Conservation (phyloP, 2,888 invertebrate genomes). For the Oscheius sp. region DNA sequence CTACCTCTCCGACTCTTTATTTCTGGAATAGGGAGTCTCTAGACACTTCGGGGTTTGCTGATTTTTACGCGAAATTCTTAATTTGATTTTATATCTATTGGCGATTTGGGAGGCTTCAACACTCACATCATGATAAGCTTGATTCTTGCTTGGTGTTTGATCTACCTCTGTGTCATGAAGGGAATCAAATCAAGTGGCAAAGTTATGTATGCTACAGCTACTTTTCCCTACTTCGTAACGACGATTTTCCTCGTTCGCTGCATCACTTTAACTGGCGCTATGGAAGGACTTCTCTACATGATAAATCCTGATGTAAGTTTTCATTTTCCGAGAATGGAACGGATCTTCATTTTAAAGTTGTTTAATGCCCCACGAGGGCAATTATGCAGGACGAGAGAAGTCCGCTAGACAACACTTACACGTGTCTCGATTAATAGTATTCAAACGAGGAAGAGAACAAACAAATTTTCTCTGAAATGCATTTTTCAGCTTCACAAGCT, state of each 20-base stretch:
- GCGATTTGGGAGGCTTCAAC: slow-evolving; percentile 83
- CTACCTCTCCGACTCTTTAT: slow-evolving; percentile 87
- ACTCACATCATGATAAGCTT: slow-evolving; percentile 93
- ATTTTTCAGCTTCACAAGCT: slow-evolving; percentile 81
- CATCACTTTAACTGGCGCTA: slow-evolving; percentile 85
- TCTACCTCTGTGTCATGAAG: slow-evolving; percentile 94
- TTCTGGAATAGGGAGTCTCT: slow-evolving; percentile 87
- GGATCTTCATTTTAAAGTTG: neutral
- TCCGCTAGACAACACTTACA: neutral
- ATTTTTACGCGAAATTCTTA: neutral
- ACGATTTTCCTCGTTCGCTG: slow-evolving; percentile 92
- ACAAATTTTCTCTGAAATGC: neutral
- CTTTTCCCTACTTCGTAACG: slow-evolving; percentile 91
- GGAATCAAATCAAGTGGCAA: slow-evolving; percentile 95
- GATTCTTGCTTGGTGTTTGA: slow-evolving; percentile 86
- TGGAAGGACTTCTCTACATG: slow-evolving; percentile 87
- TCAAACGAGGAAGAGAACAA: neutral
- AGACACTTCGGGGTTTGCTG: slow-evolving; percentile 81
- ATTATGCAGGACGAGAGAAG: slow-evolving; percentile 4
- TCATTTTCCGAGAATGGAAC: neutral
- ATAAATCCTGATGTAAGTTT: slow-evolving; percentile 85
- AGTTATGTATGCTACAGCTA: slow-evolving; percentile 93
- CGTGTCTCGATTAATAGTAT: slow-evolving; percentile 1
- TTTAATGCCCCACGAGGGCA: neutral
- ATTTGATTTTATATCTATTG: slow-evolving; percentile 70